These are phyloP conservation scores for Pseudoips prasinana DNA, from an alignment of 2,888 invertebrate genomes.

Conservation along the genomic window DNA sequence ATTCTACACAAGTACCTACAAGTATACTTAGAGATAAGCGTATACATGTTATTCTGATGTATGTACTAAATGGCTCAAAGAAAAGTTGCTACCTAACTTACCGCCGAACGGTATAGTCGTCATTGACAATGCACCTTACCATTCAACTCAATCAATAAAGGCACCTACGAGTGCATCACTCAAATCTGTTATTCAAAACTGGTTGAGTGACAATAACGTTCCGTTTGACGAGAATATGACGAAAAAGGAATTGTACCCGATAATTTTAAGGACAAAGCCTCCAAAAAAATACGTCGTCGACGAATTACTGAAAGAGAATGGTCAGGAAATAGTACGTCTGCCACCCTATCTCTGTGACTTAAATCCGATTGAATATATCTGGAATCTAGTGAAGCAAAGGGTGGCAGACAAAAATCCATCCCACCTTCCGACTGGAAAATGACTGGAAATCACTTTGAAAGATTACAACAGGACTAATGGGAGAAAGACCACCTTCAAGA, in stretches of 20 bases:
- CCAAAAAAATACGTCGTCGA: constrained; percentile 21
- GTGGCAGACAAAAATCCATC: constrained; percentile 34
- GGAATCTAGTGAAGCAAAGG: constrained; percentile 32
- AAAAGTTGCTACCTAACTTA: constrained; percentile 30
- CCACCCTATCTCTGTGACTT: constrained; percentile 23
- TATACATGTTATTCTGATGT: too few species aligned
- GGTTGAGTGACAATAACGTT: constrained; percentile 19
- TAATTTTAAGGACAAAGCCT: constrained; percentile 13
- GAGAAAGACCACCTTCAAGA: constrained; percentile 1
- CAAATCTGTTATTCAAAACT: constrained; percentile 19
- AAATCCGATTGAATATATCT: constrained; percentile 27
- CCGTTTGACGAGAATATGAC: constrained; percentile 19
- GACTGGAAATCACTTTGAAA: constrained; percentile 16
- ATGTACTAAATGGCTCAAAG: constrained; percentile 23
- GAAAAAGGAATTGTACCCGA: constrained; percentile 13
- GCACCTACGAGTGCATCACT: constrained; percentile 4
- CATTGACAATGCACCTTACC: constrained; percentile 25
- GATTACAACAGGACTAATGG: constrained; percentile 16
- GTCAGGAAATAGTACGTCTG: constrained; percentile 24
- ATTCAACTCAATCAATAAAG: constrained; percentile 15
- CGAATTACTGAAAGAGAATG: constrained; percentile 16
- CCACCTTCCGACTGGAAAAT: constrained; percentile 13
- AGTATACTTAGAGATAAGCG: too few species aligned
- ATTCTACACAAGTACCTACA: too few species aligned
- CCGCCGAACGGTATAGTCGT: constrained; percentile 23